Conservation (phyloP, 2,113 vertebrate genomes). For the human (Homo sapiens) region GRCh38 chrY:7070001-7070500, state of each 20-base stretch:
- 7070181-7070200: conserved; percentile 88
- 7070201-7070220: conserved; percentile 95
- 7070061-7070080: fast-evolving
- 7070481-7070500: fast-evolving
- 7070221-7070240: conserved; percentile 94
- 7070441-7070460: fast-evolving
- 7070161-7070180: not conserved
- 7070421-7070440: fast-evolving
- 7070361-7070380: too few species aligned
- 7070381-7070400: not conserved
- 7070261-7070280: conserved; percentile 97
- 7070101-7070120: not conserved
- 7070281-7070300: conserved; percentile 99
- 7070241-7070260: conserved; percentile 94
- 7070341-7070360: fast-evolving
- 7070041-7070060: too few species aligned
- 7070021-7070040: not conserved
- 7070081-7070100: fast-evolving
- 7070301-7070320: conserved; percentile 96
- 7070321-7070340: conserved; percentile 93
- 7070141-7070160: fast-evolving
- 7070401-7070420: fast-evolving
- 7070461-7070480: fast-evolving
- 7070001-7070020: not conserved
- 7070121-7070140: fast-evolving